A percentile compares a stretch with the other conserved stretches of the same genome.
These are phyloP conservation scores for Sphaerophoria rueppellii DNA, from an alignment of 2,888 invertebrate genomes.

Conservation along the genomic window DNA sequence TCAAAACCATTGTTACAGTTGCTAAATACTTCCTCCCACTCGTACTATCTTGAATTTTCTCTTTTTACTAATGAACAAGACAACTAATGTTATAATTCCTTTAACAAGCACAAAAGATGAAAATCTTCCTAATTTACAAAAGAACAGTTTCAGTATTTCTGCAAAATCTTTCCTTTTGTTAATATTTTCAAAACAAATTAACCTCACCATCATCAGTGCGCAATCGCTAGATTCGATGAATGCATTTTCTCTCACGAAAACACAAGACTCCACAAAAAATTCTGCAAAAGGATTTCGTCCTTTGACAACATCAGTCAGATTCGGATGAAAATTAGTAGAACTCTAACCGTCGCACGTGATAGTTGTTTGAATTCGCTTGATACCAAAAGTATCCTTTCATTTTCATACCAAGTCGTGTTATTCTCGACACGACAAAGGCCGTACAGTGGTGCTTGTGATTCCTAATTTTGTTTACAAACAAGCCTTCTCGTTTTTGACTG, in stretches of 20 bases:
- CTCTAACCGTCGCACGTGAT: slow-evolving; percentile 59
- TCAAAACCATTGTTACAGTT: no score
- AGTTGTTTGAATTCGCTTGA: slow-evolving; percentile 38
- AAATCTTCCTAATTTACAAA: slow-evolving; percentile 7
- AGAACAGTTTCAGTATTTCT: slow-evolving; percentile 11
- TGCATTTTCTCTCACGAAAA: slow-evolving; percentile 48
- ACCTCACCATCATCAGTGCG: neutral
- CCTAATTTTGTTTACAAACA: slow-evolving; percentile 55
- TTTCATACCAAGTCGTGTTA: slow-evolving; percentile 52
- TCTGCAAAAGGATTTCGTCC: slow-evolving; percentile 58
- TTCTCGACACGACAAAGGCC: slow-evolving; percentile 3
- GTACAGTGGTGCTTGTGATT: slow-evolving; percentile 42
- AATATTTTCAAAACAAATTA: neutral
- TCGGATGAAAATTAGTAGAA: slow-evolving; percentile 44
- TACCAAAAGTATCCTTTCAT: slow-evolving; percentile 20
- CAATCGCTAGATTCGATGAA: slow-evolving; percentile 8
- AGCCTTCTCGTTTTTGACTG: slow-evolving; percentile 25
- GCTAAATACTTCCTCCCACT: no score
- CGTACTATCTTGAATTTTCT: no score
- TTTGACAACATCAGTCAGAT: slow-evolving; percentile 27
- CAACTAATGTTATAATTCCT: no score
- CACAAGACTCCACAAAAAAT: neutral
- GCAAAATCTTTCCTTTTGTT: slow-evolving; percentile 39
- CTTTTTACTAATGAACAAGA: no score
- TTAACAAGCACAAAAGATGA: neutral